Evolutionary conservation across 2,797 vertebrate species (phyloP).

Genomic region (Uromys caudimaculatus): DNA sequence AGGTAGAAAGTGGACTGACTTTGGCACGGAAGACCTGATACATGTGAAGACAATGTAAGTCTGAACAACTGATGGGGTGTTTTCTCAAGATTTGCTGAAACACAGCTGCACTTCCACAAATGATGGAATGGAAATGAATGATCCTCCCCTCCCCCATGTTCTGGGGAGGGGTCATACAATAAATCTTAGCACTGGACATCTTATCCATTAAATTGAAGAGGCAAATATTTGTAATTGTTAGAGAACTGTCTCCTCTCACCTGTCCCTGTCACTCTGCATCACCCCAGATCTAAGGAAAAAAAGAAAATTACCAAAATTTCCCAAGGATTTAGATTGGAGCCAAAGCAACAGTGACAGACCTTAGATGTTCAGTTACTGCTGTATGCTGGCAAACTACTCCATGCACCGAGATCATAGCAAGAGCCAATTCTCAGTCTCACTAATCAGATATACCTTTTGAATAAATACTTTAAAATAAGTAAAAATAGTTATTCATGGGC

Average conservation of each 20-base stretch:
- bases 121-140: not conserved
- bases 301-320: not conserved
- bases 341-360: not conserved
- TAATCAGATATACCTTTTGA: not conserved
- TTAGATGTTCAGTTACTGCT: not conserved
- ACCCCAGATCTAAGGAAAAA: not conserved
- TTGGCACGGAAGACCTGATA: not conserved
- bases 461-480: constrained; percentile 29
- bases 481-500: not conserved
- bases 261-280: not conserved
- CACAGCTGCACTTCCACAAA: not conserved
- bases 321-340: not conserved
- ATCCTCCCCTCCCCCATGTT: not conserved
- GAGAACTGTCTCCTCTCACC: not conserved
- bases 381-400: not conserved
- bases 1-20: not conserved
- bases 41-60: not conserved
- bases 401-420: not conserved
- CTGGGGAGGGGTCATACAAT: not conserved
- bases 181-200: not conserved
- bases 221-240: not conserved
- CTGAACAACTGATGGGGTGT: not conserved
- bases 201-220: not conserved
- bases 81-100: not conserved
- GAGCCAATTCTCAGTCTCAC: not conserved